Percentiles rank a stretch among this genome's conserved stretches.
Conservation (phyloP, 1,140 invertebrate species). For the Latrodectus geometricus region DNA sequence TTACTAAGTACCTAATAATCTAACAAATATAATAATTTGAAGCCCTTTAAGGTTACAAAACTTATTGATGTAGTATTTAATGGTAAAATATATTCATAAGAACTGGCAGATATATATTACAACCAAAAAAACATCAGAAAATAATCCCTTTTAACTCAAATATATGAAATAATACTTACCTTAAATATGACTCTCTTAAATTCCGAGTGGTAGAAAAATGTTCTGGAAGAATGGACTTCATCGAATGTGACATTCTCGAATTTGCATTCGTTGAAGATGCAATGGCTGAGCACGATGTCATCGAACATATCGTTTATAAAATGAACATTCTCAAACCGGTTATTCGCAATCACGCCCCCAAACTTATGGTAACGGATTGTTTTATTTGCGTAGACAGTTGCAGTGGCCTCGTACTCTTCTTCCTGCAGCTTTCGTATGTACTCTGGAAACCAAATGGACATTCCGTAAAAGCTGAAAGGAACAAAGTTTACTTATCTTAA, state of each 20-base stretch:
- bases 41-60: too few species aligned
- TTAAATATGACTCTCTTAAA: slow-evolving; percentile 65
- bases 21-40: too few species aligned
- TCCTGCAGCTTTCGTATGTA: slow-evolving; percentile 70
- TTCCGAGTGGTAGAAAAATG: slow-evolving; percentile 65
- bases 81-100: too few species aligned
- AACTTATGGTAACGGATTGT: slow-evolving; percentile 31
- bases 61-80: too few species aligned
- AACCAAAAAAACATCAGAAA: too few species aligned
- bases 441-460: slow-evolving; percentile 74
- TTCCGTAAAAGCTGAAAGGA: slow-evolving; percentile 71
- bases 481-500: not conserved
- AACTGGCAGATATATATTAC: too few species aligned
- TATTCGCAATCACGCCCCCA: slow-evolving; percentile 65
- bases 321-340: slow-evolving; percentile 62
- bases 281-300: slow-evolving; percentile 66
- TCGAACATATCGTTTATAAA: slow-evolving; percentile 65
- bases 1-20: too few species aligned
- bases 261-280: slow-evolving; percentile 65
- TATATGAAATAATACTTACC: not conserved
- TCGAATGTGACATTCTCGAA: slow-evolving; percentile 65
- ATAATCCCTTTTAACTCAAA: too few species aligned
- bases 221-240: slow-evolving; percentile 66
- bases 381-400: slow-evolving; percentile 1
- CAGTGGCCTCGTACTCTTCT: slow-evolving; percentile 67